These are phyloP conservation scores for Apodemia hepburni DNA, from an alignment of 2,888 invertebrate genomes.

Conservation along the genomic window DNA sequence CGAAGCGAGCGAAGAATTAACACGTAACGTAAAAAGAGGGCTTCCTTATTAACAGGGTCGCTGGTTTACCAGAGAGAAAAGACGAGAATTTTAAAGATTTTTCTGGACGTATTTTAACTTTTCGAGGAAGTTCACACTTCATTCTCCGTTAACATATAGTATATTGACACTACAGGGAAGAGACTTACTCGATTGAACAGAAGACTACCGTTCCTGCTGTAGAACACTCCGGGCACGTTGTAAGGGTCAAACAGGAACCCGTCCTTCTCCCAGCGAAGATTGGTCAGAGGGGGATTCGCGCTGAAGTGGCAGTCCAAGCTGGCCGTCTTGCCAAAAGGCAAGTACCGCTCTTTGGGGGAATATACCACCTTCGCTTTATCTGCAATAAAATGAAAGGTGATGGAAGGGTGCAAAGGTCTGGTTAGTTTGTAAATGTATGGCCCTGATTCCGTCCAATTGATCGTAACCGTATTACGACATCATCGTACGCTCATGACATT, in stretches of 20 bases:
- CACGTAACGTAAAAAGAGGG: no score
- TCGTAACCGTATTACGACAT: not conserved
- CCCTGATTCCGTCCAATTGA: not conserved
- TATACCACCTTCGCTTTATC: conserved; percentile 95
- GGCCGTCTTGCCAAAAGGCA: conserved; percentile 91
- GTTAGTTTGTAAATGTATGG: not conserved
- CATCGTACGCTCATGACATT: not conserved
- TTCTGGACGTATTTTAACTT: no score
- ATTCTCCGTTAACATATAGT: no score
- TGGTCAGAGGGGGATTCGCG: conserved; percentile 94
- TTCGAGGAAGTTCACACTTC: no score
- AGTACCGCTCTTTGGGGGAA: conserved; percentile 90
- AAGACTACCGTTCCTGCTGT: conserved; percentile 91
- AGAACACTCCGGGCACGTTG: conserved; percentile 93
- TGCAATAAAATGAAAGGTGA: conserved; percentile 55
- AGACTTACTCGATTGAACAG: conserved; percentile 83
- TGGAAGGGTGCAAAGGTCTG: not conserved
- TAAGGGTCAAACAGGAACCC: conserved; percentile 94
- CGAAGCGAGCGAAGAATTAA: no score
- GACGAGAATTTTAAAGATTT: no score
- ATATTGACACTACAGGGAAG: not conserved
- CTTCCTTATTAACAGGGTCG: no score
- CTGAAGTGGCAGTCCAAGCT: conserved; percentile 94
- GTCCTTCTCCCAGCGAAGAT: conserved; percentile 96
- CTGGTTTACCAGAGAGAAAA: no score